Evolutionary conservation across 1,140 invertebrate species (phyloP).

Genomic region (Nebria ingens): DNA sequence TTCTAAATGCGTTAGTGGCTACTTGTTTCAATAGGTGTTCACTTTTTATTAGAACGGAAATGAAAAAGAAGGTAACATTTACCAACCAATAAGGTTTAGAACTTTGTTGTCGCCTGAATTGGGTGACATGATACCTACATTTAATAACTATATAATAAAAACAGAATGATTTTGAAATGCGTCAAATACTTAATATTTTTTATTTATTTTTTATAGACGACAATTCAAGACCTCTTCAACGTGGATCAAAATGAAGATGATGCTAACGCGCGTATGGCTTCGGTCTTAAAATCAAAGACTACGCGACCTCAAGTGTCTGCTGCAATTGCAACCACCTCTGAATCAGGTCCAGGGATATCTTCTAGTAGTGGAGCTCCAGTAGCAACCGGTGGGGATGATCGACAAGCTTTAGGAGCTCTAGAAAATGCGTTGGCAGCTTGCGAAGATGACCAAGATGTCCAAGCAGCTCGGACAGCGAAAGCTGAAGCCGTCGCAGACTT

Average conservation of each 20-base stretch:
- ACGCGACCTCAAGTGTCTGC: neutral
- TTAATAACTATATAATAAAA: no score
- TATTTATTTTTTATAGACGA: slow-evolving; percentile 48
- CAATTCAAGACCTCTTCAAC: slow-evolving; percentile 87
- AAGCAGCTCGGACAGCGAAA: slow-evolving; percentile 79
- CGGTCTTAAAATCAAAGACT: slow-evolving; percentile 44
- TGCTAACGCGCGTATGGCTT: slow-evolving; percentile 47
- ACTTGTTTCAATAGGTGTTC: no score
- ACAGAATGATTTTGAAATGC: no score
- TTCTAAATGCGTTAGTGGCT: no score
- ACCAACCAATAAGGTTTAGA: no score
- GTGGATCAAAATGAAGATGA: slow-evolving; percentile 57
- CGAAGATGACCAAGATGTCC: slow-evolving; percentile 90
- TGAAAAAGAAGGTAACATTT: no score
- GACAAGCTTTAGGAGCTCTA: slow-evolving; percentile 53
- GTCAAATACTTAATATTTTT: no score
- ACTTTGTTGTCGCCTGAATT: no score
- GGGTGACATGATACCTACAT: no score
- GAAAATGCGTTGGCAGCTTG: slow-evolving; percentile 80
- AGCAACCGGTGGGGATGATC: slow-evolving; percentile 39
- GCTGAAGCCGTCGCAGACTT: slow-evolving; percentile 89
- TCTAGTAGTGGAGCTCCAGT: slow-evolving; percentile 10
- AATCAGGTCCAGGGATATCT: no score
- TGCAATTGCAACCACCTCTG: neutral
- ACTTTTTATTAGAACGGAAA: no score